Percentiles rank a stretch among this genome's conserved stretches.
Conservation (phyloP, 2,113 vertebrate genomes). For the Prietella phreatophila region DNA sequence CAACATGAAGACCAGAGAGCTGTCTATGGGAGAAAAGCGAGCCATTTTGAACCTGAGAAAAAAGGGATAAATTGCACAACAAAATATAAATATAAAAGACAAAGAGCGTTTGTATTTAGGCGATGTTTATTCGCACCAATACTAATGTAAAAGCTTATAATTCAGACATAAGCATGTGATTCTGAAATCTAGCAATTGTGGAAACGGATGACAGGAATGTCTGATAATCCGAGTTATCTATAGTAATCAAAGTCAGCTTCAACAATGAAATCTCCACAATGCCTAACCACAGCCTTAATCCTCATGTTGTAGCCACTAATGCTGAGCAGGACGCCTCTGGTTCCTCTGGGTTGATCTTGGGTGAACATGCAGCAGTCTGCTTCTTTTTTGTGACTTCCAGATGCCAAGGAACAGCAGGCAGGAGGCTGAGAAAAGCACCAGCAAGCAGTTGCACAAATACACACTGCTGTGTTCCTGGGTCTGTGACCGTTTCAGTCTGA, state of each 20-base stretch:
- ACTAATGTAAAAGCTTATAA: neutral
- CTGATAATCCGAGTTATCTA: neutral
- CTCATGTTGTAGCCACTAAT: neutral
- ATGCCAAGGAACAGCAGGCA: neutral
- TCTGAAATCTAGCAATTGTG: neutral
- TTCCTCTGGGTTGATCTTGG: neutral
- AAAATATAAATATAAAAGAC: neutral
- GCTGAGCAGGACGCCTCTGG: conserved; percentile 6
- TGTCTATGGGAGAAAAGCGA: too few species aligned
- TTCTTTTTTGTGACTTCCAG: conserved; percentile 15
- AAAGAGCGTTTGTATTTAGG: too few species aligned
- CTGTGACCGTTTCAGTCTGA: neutral
- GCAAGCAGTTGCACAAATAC: conserved; percentile 17
- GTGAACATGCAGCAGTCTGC: neutral
- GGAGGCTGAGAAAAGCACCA: neutral
- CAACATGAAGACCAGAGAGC: too few species aligned
- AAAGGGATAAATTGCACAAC: too few species aligned
- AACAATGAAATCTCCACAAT: neutral
- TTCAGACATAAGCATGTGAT: neutral
- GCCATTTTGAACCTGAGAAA: too few species aligned
- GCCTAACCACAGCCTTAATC: neutral
- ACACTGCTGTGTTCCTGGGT: conserved; percentile 1
- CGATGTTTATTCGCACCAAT: neutral
- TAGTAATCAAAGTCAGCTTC: neutral
- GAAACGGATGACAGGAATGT: neutral